Evolutionary conservation across 2,797 vertebrate genomes (phyloP).

Genomic region (Pelobates cultripes): DNA sequence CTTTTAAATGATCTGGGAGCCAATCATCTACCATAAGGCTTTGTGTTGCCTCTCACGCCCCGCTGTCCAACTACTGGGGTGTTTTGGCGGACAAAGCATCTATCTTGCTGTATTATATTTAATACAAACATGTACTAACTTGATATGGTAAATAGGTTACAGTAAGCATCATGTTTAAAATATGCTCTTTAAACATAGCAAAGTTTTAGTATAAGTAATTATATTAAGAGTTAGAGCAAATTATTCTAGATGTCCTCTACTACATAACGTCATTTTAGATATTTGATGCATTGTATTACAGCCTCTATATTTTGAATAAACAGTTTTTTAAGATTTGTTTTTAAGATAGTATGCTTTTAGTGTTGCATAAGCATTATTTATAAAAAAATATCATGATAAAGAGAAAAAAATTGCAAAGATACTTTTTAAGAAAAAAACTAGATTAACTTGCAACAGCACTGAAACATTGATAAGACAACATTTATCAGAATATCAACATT

Average conservation of each 20-base stretch:
- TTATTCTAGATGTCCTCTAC: not conserved
- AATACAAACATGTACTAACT: too few species aligned
- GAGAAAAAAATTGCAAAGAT: not conserved
- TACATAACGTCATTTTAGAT: not conserved
- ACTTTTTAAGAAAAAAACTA: slow-evolving; percentile 5
- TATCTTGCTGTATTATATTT: too few species aligned
- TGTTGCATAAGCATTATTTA: not conserved
- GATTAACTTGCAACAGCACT: slow-evolving; percentile 4
- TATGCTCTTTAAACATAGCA: too few species aligned
- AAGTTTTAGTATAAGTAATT: too few species aligned
- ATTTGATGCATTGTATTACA: not conserved
- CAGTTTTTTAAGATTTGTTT: not conserved
- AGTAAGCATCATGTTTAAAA: too few species aligned
- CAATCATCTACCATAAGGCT: too few species aligned
- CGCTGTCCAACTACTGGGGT: too few species aligned
- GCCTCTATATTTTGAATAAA: not conserved
- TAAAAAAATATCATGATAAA: not conserved
- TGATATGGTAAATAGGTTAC: too few species aligned
- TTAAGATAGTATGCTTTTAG: not conserved
- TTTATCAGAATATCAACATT: slow-evolving; percentile 24
- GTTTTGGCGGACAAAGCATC: too few species aligned
- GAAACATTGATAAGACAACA: slow-evolving; percentile 24
- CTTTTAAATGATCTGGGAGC: too few species aligned
- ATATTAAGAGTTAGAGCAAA: too few species aligned
- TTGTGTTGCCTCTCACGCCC: too few species aligned